Conservation (phyloP, 2,888 invertebrate species). For the Archaeoteleia sp. region DNA sequence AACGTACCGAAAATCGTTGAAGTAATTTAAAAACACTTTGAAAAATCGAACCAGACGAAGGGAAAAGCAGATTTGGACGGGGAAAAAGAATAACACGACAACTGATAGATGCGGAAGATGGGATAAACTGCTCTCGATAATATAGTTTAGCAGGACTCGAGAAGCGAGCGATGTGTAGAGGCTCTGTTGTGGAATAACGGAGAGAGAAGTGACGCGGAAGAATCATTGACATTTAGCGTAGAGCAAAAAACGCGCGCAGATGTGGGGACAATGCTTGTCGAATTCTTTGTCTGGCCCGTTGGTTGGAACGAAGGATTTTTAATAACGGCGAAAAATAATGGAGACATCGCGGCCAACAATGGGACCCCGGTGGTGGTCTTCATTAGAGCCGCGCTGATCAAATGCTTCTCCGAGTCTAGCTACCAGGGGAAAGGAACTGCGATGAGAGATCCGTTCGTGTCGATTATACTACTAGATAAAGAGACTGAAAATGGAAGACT, state of each 20-base stretch:
- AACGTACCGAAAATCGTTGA: slow-evolving; percentile 15
- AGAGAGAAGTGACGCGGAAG: slow-evolving; percentile 57
- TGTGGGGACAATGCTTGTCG: slow-evolving; percentile 71
- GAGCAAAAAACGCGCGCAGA: slow-evolving; percentile 65
- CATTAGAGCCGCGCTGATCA: slow-evolving; percentile 51
- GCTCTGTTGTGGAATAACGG: slow-evolving; percentile 54
- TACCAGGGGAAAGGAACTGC: slow-evolving; percentile 11
- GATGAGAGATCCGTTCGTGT: slow-evolving; percentile 21
- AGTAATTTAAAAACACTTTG: slow-evolving; percentile 33
- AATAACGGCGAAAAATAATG: slow-evolving; percentile 74
- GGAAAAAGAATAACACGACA: slow-evolving; percentile 47
- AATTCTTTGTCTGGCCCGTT: slow-evolving; percentile 68
- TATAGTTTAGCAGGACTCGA: slow-evolving; percentile 32
- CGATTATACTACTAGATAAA: slow-evolving; percentile 28
- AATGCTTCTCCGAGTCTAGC: slow-evolving; percentile 29
- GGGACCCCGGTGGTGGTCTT: slow-evolving; percentile 52
- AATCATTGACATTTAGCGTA: slow-evolving; percentile 71
- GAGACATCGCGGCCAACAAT: slow-evolving; percentile 69
- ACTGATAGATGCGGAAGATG: slow-evolving; percentile 38
- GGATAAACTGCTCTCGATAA: slow-evolving; percentile 43
- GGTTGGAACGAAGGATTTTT: slow-evolving; percentile 62
- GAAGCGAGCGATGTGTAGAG: slow-evolving; percentile 25
- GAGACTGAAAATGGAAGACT: slow-evolving; percentile 18
- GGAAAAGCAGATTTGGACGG: no score
- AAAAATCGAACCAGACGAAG: slow-evolving; percentile 32